Base-by-base conservation (phyloP, 2,797 vertebrate species). In the Sphenodon punctatus region DNA sequence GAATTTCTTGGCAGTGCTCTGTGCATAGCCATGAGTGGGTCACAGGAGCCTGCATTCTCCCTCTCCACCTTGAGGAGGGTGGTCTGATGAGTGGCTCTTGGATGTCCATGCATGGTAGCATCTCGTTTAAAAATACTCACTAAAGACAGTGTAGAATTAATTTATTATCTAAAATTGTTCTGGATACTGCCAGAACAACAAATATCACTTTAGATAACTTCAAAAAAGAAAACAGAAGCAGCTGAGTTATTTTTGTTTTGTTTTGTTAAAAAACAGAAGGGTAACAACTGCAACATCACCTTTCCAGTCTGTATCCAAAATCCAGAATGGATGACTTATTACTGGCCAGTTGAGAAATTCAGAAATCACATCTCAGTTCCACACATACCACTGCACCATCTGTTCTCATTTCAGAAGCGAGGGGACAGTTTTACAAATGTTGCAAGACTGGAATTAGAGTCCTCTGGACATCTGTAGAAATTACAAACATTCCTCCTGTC, bases 141-240 rank as follows among this genome's bases (percentile, higher is more conserved):
- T n/a, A n/a, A n/a, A n/a, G n/a, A n/a, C n/a, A n/a, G n/a, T n/a
- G n/a, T n/a, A n/a, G n/a, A n/a, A 14, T n/a, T 59, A 79, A 86
- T 58, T 56, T 82, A 15, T 25, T 51, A 56, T 19, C 16, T 55
- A 82, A 76, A 65, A 61, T 49, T 82, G 32, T 75, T 75, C 75
- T 2, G 1, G 67, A 55, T 0, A 0, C 55, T 36, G 86, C 81
- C 23, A 64, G 42, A 48, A 5, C 82, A 34, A 25, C 82, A 82
- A 30, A 56, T 56, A 79, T 86, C 78, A 34, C 72, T 80, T 75
- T 61, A 77, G 66, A 73, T 80, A 89, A 67, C 10, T 88, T 81
- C 63, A 81, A 41, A 66, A 70, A n/a, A 3, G 27, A 71, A 88
- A 75, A 51, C 32, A 80, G 15, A 65, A 16, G 65, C 82, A 87